Base-by-base conservation (phyloP, 2,797 vertebrate genomes). In the Sebastes iracundus region DNA sequence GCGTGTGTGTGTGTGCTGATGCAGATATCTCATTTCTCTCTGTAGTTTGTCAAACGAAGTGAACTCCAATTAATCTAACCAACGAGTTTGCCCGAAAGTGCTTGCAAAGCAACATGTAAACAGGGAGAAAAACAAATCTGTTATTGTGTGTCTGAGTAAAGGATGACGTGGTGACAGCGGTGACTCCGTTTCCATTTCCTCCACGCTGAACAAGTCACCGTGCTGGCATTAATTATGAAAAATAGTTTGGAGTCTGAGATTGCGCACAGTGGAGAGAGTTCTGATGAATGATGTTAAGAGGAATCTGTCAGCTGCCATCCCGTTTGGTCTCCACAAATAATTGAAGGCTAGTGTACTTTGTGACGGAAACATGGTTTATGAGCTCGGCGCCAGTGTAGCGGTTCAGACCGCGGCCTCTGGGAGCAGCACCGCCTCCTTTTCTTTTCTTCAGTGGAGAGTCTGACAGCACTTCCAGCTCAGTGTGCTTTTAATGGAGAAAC, bases 191-290 rank as follows among this genome's bases (percentile, higher is more conserved):
- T 83, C 68, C 70, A 85, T 89, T 87, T 85, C 75, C 81, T 83
- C 42, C 70, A n/a, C 35, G 53, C 75, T 30, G 74, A 42, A 63
- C 62, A 68, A 84, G 84, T 82, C 76, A 58, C 66, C 1, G n/a
- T 11, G 35, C 80, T 79, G 87, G 73, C 91, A 86, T 91, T 92
- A 90, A 89, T 91, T 91, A 87, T 88, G 87, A 88, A 83, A 83
- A 91, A 91, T 82, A 60, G 88, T 80, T 78, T 78, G 70, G 49
- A 77, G 63, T 62, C 80, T 83, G 82, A 79, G 81, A 80, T 80
- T 79, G 77, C 79, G 75, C 33, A 13, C 78, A 23, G 30, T 42
- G 70, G 59, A 79, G 80, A 78, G 55, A 69, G 62, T 83, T 74
- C 23, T 82, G 85, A 91, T 83, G 84, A 74, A 89, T 79, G 82